Percentiles rank a stretch among this genome's conserved stretches.
Evolutionary conservation across 2,888 invertebrate species (phyloP).

Genomic region (Opisthograptis luteolata): DNA sequence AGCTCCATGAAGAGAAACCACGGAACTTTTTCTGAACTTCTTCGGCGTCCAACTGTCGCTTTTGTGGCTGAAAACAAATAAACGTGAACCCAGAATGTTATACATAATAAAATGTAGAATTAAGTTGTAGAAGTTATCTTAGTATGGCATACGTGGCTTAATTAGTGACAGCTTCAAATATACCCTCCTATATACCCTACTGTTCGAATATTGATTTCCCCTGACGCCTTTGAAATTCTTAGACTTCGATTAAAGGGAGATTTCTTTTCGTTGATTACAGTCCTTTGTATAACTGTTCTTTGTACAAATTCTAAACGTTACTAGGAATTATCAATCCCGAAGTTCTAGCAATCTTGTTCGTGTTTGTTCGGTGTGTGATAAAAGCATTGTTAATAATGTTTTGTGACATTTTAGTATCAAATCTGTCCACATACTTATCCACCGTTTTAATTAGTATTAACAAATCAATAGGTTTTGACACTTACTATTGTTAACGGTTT

Average conservation of each 20-base stretch:
- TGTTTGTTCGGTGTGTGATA: too few species aligned
- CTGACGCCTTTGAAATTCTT: neutral
- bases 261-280: neutral
- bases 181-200: too few species aligned
- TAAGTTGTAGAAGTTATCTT: too few species aligned
- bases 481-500: constrained; percentile 41
- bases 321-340: too few species aligned
- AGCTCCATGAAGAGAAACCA: constrained; percentile 91
- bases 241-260: neutral
- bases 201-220: neutral
- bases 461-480: too few species aligned
- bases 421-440: too few species aligned
- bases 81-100: too few species aligned
- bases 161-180: neutral
- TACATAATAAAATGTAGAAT: too few species aligned
- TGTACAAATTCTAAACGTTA: neutral
- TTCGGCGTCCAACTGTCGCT: constrained; percentile 54
- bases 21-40: constrained; percentile 71
- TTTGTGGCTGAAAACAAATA: constrained; percentile 42
- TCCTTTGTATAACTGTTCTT: neutral
- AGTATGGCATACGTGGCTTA: too few species aligned
- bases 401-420: too few species aligned
- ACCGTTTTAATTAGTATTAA: neutral
- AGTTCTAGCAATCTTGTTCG: too few species aligned
- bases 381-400: too few species aligned